Percentiles rank a stretch among this genome's conserved stretches.
Evolutionary conservation across 1,140 invertebrate species (phyloP).

Genomic region (Trichonephila clavipes): DNA sequence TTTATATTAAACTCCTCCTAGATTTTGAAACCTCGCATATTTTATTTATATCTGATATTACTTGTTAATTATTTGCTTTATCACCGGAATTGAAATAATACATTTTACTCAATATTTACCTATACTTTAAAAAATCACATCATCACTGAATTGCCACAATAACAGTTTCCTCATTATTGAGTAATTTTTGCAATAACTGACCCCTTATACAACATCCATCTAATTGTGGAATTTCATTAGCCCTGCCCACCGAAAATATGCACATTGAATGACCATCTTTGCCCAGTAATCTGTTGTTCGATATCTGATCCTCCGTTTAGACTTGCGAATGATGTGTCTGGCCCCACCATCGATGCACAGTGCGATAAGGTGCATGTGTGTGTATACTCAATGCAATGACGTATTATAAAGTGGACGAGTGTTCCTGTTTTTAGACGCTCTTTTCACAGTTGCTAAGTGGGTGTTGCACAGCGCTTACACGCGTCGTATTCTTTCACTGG

Average conservation of each 20-base stretch:
- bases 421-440: slow-evolving; percentile 47
- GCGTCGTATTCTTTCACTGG: background rate
- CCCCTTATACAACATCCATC: background rate
- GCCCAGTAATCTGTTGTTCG: background rate
- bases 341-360: slow-evolving; percentile 34
- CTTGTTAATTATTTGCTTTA: too few species aligned
- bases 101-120: too few species aligned
- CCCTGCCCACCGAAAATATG: background rate
- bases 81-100: too few species aligned
- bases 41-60: too few species aligned
- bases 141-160: too few species aligned
- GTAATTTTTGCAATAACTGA: background rate
- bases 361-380: slow-evolving; percentile 48
- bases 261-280: background rate
- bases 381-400: slow-evolving; percentile 8
- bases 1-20: too few species aligned
- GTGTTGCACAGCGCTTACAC: slow-evolving; percentile 7
- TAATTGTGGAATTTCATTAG: background rate
- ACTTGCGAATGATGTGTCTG: slow-evolving; percentile 39
- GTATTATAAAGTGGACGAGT: slow-evolving; percentile 31
- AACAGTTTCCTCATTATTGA: too few species aligned
- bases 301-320: slow-evolving; percentile 31
- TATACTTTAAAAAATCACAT: too few species aligned
- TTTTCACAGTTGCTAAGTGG: slow-evolving; percentile 40
- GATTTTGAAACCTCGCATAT: too few species aligned